Base-by-base conservation (phyloP, 23 tunicate species). In the Clavelina lepadiformis region DNA sequence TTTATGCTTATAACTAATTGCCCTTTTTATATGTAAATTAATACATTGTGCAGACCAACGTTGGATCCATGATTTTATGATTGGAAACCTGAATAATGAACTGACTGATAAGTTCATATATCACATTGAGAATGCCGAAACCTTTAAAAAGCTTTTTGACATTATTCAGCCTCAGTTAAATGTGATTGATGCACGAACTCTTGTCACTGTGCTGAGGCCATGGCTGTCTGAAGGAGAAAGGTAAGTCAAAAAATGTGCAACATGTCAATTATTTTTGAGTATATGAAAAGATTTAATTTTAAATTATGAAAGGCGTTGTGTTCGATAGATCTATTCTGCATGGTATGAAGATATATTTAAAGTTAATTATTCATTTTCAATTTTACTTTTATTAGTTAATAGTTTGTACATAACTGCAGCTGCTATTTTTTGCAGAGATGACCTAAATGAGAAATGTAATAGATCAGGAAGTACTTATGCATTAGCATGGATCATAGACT, bases 31-130 rank as follows among this genome's bases (percentile, higher is more conserved):
- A 11, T 11, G 15, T 11, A 41, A 11, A 41, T 41, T 15, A 41
- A 15, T 41, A 41, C 15, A n/a, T 53, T 13, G 20, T 11, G 18
- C n/a, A 58, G 65, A 58, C 32, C 65, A 58, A 11, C 6, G 5
- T 11, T 58, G 65, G 65, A 58, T 58, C 65, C 65, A 25, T 11
- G 30, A 8, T 58, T 58, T 58, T 19, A 23, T 58, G 65, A 58
- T n/a, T n/a, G n/a, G n/a, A n/a, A n/a, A 58, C 5, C 34, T 58
- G 5, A 19, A 23, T 58, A 36, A 58, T 6, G 7, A 6, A n/a
- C 6, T 7, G 65, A 58, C 15, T 25, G 7, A 58, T 7, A 28
- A 58, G 65, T 11, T 58, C 32, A 7, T 58, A 11, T 7, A 58
- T 27, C 32, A 26, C 32, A 5, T 23, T 4, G 65, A 58, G 8